Base-by-base conservation (phyloP, 2,113 vertebrate genomes). In the Poeciliopsis occidentalis region DNA sequence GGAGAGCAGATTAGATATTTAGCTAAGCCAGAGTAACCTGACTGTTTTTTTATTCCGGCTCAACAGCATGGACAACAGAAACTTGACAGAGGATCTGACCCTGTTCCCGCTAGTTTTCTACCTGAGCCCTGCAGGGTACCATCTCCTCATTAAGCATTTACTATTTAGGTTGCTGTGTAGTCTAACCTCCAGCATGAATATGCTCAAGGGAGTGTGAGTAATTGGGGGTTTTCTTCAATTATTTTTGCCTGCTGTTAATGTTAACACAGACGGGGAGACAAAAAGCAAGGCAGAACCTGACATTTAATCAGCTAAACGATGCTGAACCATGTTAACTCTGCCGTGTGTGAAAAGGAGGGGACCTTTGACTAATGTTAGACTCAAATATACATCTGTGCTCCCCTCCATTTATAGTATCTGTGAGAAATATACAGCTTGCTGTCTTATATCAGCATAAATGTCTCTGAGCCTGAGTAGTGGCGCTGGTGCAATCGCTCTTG, bases 401-500 rank as follows among this genome's bases (percentile, higher is more conserved):
- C 17, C 70, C 70, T 79, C 72, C 70, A 54, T 71, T 66, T 57
- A 34, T 27, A 64, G 63, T 64, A 70, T 79, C 82, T n/a, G 12
- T 79, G 78, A 83, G 62, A 64, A 79, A 83, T 80, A 71, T 11
- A 79, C 80, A 73, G 69, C 71, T 76, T n/a, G 77, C 76, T 86
- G 87, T 91, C 84, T 85, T 85, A 66, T 76, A 73, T 87, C 81
- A 85, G 83, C 88, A 78, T 83, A 78, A 86, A 79, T 83, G 84
- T 92, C 74, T 85, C 85, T 87, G 78, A 89, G 88, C 80, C 83
- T 91, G 73, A 62, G 8, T 80, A 44, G 80, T 71, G 80, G 81
- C 72, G 77, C 80, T 85, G 84, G 86, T 89, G 83, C 83, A 91
- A 86, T 90, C 75, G 82, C 91, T 91, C 76, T 83, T 75, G 71